These are phyloP conservation scores for Podiceps cristatus DNA, from an alignment of 2,113 vertebrate genomes.

Conservation along the genomic window DNA sequence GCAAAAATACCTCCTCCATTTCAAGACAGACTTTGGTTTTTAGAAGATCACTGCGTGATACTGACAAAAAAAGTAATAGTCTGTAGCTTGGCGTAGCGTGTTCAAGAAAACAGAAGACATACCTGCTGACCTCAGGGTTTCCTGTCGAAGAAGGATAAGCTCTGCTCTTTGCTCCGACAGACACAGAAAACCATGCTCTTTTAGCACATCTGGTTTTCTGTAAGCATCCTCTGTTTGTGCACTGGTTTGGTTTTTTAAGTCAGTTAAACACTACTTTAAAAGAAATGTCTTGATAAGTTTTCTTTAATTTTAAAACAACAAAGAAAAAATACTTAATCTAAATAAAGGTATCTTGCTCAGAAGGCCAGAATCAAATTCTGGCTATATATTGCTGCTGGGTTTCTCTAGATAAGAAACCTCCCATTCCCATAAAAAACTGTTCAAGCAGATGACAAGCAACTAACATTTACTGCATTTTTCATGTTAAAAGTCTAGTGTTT, in stretches of 20 bases:
- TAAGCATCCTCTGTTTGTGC: not conserved
- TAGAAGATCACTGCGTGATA: not conserved
- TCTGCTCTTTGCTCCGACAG: not conserved
- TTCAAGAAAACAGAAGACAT: not conserved
- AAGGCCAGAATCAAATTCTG: not conserved
- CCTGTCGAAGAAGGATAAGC: not conserved
- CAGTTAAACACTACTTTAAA: not conserved
- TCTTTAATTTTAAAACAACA: not conserved
- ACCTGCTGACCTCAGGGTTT: not conserved
- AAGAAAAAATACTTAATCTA: not conserved
- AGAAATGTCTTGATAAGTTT: not conserved
- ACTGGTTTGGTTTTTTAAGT: not conserved
- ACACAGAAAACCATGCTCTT: not conserved
- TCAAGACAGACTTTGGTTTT: not conserved
- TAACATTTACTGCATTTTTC: not conserved
- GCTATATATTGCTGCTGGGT: not conserved
- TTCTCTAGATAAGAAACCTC: not conserved
- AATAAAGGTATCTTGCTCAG: not conserved
- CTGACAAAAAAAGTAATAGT: fast-evolving
- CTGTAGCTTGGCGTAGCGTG: not conserved
- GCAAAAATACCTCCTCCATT: fast-evolving
- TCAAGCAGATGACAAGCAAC: not conserved
- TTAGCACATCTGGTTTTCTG: not conserved
- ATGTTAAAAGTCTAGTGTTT: not conserved
- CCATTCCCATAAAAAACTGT: not conserved